Percentiles rank a stretch among this genome's conserved stretches.
These are phyloP conservation scores for Phorcus lineatus DNA, from an alignment of 2,888 invertebrate genomes.

Conservation along the genomic window DNA sequence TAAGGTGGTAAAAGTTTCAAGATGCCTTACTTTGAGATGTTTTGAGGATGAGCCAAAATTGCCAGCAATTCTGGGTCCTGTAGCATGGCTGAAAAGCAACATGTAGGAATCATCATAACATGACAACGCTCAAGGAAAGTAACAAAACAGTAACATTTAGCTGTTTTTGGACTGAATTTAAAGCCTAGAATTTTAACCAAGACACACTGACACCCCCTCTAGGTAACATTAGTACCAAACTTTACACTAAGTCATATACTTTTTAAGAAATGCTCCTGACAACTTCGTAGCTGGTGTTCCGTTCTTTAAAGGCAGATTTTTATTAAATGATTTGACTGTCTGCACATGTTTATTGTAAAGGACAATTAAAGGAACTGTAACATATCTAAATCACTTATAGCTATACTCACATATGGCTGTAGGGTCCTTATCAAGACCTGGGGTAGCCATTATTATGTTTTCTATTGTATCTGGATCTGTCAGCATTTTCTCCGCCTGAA, in stretches of 20 bases:
- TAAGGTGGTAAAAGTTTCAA: too few species aligned
- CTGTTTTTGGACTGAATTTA: too few species aligned
- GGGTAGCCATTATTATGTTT: constrained; percentile 84
- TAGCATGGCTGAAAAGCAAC: constrained; percentile 80
- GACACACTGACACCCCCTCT: too few species aligned
- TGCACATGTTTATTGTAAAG: not conserved
- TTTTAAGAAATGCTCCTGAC: too few species aligned
- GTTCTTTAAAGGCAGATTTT: too few species aligned
- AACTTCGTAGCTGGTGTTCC: too few species aligned
- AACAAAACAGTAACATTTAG: not conserved
- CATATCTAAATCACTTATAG: too few species aligned
- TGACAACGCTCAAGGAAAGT: not conserved
- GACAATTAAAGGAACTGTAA: too few species aligned
- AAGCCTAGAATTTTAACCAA: too few species aligned
- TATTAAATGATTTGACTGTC: too few species aligned
- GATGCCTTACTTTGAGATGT: constrained; percentile 78
- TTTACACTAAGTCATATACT: too few species aligned
- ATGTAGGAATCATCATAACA: not conserved
- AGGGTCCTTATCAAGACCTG: constrained; percentile 83
- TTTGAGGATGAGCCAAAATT: constrained; percentile 83
- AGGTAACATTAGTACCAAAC: too few species aligned
- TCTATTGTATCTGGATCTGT: constrained; percentile 79
- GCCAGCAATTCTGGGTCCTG: constrained; percentile 86
- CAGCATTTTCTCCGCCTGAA: constrained; percentile 72
- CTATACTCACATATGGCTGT: constrained; percentile 79